A percentile compares a stretch with the other conserved stretches of the same genome.
Conservation (phyloP, 2,797 vertebrate species). For the Anableps anableps region DNA sequence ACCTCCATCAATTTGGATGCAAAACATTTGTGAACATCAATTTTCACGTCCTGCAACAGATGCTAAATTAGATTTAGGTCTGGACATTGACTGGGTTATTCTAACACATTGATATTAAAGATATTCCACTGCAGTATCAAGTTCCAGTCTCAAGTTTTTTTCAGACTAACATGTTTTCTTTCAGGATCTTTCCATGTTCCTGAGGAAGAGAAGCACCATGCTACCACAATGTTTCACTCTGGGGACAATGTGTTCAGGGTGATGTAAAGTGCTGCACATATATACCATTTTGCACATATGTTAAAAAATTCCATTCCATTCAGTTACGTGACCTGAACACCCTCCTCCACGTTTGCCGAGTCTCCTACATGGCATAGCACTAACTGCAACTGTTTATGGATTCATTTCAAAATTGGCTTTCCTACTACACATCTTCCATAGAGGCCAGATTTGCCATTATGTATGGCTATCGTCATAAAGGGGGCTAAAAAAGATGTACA, state of each 20-base stretch:
- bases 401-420: no score
- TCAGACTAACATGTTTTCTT: not conserved
- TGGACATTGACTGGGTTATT: no score
- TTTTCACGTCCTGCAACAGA: not conserved
- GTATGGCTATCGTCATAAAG: not conserved
- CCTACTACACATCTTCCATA: no score
- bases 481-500: not conserved
- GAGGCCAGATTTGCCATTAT: not conserved
- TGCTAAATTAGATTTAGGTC: not conserved
- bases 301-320: not conserved
- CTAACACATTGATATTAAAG: not conserved
- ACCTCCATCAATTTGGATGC: not conserved
- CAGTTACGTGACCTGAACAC: not conserved
- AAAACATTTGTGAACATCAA: not conserved
- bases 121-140: not conserved
- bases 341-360: not conserved
- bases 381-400: not conserved
- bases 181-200: no score
- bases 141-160: not conserved
- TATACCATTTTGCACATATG: not conserved
- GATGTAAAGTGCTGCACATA: no score
- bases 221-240: no score
- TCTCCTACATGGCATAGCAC: not conserved
- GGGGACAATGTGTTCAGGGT: no score
- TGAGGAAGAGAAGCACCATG: no score